Conservation (phyloP, 2,888 invertebrate genomes). For the Deroplatys truncata region DNA sequence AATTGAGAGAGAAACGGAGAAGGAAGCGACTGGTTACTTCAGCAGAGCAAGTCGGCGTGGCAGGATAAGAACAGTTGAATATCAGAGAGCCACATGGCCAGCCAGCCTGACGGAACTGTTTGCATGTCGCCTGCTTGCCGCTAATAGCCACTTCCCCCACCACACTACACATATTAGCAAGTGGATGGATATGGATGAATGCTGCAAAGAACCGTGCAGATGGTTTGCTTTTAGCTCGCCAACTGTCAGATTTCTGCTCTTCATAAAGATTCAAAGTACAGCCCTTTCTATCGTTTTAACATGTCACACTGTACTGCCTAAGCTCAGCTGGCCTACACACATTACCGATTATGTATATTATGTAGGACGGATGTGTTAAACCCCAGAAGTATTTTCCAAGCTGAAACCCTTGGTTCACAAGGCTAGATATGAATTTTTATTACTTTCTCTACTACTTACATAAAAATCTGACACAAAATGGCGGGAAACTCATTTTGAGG, state of each 20-base stretch:
- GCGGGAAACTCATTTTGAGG: too few species aligned
- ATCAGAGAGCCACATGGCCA: neutral
- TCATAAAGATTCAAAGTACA: neutral
- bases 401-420: too few species aligned
- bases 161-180: neutral
- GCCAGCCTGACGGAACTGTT: neutral
- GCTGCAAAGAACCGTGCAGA: neutral
- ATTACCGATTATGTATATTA: too few species aligned
- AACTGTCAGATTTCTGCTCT: constrained; percentile 17
- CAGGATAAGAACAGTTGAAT: too few species aligned
- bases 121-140: constrained; percentile 1
- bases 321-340: neutral
- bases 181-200: constrained; percentile 2
- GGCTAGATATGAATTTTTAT: too few species aligned
- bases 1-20: too few species aligned
- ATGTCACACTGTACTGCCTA: neutral
- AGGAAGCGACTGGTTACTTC: too few species aligned
- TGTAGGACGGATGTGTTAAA: too few species aligned
- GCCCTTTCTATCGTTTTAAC: neutral
- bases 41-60: too few species aligned
- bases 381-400: too few species aligned
- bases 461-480: too few species aligned
- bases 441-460: too few species aligned
- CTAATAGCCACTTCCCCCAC: constrained; percentile 6
- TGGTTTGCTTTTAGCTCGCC: constrained; percentile 17